Evolutionary conservation across 2,797 vertebrate genomes (phyloP), one percentile per base, ranked within the genome.

Genomic region (Pelodytes ibericus): DNA sequence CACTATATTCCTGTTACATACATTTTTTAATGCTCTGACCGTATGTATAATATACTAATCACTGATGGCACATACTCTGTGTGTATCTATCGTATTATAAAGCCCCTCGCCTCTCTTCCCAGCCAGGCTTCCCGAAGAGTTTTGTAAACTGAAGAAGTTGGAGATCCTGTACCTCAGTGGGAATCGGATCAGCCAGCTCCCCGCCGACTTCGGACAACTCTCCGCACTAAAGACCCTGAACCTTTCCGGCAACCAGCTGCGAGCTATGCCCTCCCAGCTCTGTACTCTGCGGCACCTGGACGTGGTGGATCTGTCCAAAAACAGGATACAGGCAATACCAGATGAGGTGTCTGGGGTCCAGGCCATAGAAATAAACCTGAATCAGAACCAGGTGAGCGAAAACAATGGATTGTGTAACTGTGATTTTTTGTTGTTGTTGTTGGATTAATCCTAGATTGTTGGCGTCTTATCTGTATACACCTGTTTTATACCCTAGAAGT

Each of bases 321-420:
- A 99, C 89, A 90, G 91, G 86, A 98, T 99, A 84, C 94, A 92
- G 69, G 89, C 83, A 0, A 88, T 99, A 36, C 96, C 95, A 0
- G 85, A 94, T 7, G 91, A 84, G 7, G 92, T 99, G 67, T 91
- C 90, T 0, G 92, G 95, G 64, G 83, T 99, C 77, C 97, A 99
- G 84, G 91, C 92, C 82, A 98, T 99, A 0, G 97, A 99, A 87
- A 93, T 99, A 85, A 99, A 99, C 86, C 89, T 99, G 71, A 99
- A 99, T 88, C 97, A 99, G 89, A 99, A 99, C 85, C 97, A 99
- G 96, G 97, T 98, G 4, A 69, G 36, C 11, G 13, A 2, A n/a
- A n/a, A n/a, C n/a, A n/a, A n/a, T n/a, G n/a, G n/a, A n/a, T n/a
- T n/a, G n/a, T n/a, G n/a, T n/a, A n/a, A n/a, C n/a, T n/a, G n/a